phyloP scores from a whole-genome alignment of 1,140 invertebrate species.

The Zaprionus ornatus region DNA sequence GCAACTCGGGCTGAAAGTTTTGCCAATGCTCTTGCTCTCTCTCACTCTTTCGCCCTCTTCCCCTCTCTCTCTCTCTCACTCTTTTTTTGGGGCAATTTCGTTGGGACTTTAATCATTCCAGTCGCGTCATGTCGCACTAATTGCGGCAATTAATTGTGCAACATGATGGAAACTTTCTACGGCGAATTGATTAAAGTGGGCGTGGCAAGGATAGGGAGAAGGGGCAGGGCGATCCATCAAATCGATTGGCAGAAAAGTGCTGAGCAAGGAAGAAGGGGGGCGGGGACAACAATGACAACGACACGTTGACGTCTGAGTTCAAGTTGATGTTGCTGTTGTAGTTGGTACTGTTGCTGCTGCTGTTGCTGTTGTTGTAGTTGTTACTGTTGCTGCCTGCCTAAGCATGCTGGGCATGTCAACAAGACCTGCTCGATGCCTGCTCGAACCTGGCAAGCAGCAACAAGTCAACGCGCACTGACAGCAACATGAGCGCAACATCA shows the following conservation, averaged over 20 bases:
- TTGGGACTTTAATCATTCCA: slow-evolving; percentile 55
- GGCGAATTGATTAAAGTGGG: slow-evolving; percentile 39
- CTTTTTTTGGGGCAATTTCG: not conserved
- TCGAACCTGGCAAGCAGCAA: slow-evolving; percentile 44
- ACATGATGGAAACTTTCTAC: slow-evolving; percentile 48
- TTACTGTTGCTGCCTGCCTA: slow-evolving; percentile 50
- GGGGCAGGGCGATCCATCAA: slow-evolving; percentile 19
- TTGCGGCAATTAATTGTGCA: slow-evolving; percentile 66
- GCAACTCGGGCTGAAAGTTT: not conserved
- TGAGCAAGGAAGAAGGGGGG: not conserved
- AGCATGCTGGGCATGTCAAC: slow-evolving; percentile 83
- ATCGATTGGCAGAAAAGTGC: slow-evolving; percentile 44
- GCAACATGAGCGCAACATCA: slow-evolving; percentile 78
- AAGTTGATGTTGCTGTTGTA: slow-evolving; percentile 19
- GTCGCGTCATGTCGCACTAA: slow-evolving; percentile 64
- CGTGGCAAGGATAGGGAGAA: not conserved
- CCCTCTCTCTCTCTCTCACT: not conserved
- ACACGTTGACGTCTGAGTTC: slow-evolving; percentile 68
- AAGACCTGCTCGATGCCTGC: slow-evolving; percentile 48
- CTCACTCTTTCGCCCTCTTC: not conserved
- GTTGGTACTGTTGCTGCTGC: slow-evolving; percentile 40
- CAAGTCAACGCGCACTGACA: slow-evolving; percentile 74
- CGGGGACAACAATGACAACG: slow-evolving; percentile 26
- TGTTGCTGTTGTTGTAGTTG: slow-evolving; percentile 38
- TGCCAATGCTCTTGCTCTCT: not conserved